Conservation (phyloP, 2,888 invertebrate species). For the Hymenopus coronatus region DNA sequence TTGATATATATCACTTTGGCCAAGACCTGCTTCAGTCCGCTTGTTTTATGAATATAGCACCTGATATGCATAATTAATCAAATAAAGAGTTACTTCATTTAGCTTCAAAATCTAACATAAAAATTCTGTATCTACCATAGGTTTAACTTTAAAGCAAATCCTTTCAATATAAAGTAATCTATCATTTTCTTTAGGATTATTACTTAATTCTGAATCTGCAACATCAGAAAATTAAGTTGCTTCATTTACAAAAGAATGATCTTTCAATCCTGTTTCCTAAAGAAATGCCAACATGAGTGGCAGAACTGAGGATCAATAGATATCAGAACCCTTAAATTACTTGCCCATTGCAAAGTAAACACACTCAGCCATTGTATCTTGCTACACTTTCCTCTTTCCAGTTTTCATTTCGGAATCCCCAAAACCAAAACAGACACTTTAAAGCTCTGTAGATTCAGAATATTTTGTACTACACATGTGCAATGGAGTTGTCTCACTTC, state of each 20-base stretch:
- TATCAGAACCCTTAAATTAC: neutral
- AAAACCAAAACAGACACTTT: neutral
- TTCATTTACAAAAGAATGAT: neutral
- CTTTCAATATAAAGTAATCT: neutral
- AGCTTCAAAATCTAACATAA: neutral
- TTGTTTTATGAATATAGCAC: neutral
- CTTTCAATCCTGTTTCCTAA: neutral
- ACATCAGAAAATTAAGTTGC: neutral
- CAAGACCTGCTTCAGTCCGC: neutral
- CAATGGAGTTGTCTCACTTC: neutral
- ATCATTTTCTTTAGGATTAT: neutral
- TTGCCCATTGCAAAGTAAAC: neutral
- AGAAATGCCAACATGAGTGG: neutral
- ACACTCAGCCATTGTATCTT: neutral
- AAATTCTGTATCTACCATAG: neutral
- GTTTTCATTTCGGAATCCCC: neutral
- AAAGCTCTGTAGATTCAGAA: neutral
- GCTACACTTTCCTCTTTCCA: neutral
- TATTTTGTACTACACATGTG: neutral
- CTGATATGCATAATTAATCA: neutral
- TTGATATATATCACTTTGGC: neutral
- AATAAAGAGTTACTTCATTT: neutral
- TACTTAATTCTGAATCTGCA: neutral
- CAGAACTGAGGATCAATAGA: neutral
- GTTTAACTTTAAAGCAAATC: neutral